Percentiles rank a stretch among this genome's conserved stretches.
These are phyloP conservation scores for Neogobius melanostomus DNA, from an alignment of 2,113 vertebrate species.

Conservation along the genomic window DNA sequence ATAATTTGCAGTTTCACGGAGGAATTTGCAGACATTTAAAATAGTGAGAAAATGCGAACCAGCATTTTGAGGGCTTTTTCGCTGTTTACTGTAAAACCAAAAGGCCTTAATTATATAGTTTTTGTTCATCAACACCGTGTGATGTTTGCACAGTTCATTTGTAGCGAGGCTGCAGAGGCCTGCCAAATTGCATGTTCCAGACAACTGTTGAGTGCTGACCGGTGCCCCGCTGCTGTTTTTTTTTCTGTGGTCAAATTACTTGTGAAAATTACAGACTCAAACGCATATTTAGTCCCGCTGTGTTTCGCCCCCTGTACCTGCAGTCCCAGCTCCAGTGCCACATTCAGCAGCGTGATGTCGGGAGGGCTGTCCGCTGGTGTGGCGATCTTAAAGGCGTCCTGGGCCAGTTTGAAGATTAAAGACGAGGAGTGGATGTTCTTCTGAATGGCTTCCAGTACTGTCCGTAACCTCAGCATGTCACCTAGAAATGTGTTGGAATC, in stretches of 20 bases:
- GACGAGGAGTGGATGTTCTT: slow-evolving; percentile 99
- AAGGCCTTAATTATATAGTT: slow-evolving; percentile 53
- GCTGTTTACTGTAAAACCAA: slow-evolving; percentile 32
- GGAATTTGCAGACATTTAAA: slow-evolving; percentile 17
- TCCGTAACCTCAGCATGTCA: slow-evolving; percentile 92
- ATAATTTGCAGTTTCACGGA: slow-evolving; percentile 24
- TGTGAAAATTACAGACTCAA: slow-evolving; percentile 26
- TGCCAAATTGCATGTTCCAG: slow-evolving; percentile 38
- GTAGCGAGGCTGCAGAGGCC: slow-evolving; percentile 36
- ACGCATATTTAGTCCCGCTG: slow-evolving; percentile 5
- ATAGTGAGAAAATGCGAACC: slow-evolving; percentile 15
- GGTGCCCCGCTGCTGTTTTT: slow-evolving; percentile 15
- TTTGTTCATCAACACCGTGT: slow-evolving; percentile 38
- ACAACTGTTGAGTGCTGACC: slow-evolving; percentile 36
- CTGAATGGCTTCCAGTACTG: slow-evolving; percentile 96
- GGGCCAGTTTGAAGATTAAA: slow-evolving; percentile 97
- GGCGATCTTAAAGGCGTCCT: slow-evolving; percentile 98
- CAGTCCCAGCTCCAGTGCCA: slow-evolving; percentile 93
- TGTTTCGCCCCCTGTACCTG: slow-evolving; percentile 78
- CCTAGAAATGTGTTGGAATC: slow-evolving; percentile 68
- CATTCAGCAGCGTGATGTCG: slow-evolving; percentile 93
- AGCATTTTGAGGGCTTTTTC: slow-evolving; percentile 32
- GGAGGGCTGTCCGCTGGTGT: slow-evolving; percentile 91
- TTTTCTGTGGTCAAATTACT: slow-evolving; percentile 29
- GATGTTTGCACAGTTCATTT: slow-evolving; percentile 60